Conservation (phyloP, 92 coral and sea anemone genomes). For the Zoanthus sansibaricus region DNA sequence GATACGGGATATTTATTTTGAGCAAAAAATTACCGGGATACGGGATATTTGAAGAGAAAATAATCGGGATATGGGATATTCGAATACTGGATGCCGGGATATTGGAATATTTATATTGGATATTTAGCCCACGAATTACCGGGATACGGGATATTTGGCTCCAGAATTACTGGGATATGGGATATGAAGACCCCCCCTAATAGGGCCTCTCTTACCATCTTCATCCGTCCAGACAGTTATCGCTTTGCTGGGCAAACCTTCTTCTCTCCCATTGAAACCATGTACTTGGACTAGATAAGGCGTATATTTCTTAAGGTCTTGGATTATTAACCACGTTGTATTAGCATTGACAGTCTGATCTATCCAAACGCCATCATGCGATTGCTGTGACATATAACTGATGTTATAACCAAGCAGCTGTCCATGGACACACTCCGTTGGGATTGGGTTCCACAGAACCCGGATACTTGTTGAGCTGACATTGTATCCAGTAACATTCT, state of each 20-base stretch:
- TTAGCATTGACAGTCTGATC: constrained; percentile 39
- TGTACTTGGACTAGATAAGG: constrained; percentile 74
- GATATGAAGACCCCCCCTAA: too few relatives aligned
- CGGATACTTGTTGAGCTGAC: constrained; percentile 79
- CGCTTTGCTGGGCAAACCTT: constrained; percentile 66
- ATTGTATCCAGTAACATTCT: constrained; percentile 60
- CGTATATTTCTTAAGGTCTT: constrained; percentile 71
- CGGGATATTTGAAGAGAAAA: too few relatives aligned
- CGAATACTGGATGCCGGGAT: too few relatives aligned
- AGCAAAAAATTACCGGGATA: too few relatives aligned
- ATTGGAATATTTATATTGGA: too few relatives aligned
- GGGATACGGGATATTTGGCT: too few relatives aligned
- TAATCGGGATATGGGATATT: too few relatives aligned
- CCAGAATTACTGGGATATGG: too few relatives aligned
- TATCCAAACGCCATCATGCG: constrained; percentile 39
- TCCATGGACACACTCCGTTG: constrained; percentile 67
- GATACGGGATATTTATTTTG: too few relatives aligned
- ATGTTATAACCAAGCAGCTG: constrained; percentile 78
- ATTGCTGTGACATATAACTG: constrained; percentile 48
- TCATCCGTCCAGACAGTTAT: constrained; percentile 71
- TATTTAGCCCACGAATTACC: too few relatives aligned
- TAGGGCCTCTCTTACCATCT: constrained; percentile 93
- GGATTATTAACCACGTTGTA: constrained; percentile 48
- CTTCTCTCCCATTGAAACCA: constrained; percentile 83
- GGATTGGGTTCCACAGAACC: constrained; percentile 83